A percentile compares a stretch with the other conserved stretches of the same genome.
Evolutionary conservation across 2,888 invertebrate genomes (phyloP).

Genomic region (Melipona beecheii): DNA sequence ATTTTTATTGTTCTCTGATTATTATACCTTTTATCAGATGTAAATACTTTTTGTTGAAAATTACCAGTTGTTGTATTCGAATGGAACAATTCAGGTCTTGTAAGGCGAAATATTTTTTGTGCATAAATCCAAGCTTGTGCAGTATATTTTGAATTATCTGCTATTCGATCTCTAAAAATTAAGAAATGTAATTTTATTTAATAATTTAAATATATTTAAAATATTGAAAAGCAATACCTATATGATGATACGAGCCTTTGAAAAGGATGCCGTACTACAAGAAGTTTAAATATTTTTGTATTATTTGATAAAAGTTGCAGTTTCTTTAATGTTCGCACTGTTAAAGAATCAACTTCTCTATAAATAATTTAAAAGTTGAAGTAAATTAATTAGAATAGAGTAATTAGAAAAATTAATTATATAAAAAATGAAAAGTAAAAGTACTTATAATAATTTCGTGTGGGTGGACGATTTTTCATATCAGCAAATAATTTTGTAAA

Average conservation of each 20-base stretch:
- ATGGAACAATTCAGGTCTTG: conserved; percentile 79
- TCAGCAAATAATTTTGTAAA: conserved; percentile 81
- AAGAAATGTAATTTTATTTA: background rate
- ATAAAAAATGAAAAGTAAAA: conserved; percentile 4
- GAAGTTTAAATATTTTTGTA: conserved; percentile 75
- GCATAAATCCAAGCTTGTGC: conserved; percentile 81
- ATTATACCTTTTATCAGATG: conserved; percentile 74
- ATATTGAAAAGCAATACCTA: conserved; percentile 70
- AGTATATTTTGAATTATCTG: conserved; percentile 81
- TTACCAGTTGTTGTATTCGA: conserved; percentile 70
- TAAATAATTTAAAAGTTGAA: conserved; percentile 47
- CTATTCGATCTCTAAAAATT: conserved; percentile 78
- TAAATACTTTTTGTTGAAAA: conserved; percentile 75
- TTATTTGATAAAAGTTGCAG: conserved; percentile 70
- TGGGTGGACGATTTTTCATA: conserved; percentile 70
- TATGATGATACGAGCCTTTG: conserved; percentile 82
- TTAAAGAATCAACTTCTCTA: conserved; percentile 77
- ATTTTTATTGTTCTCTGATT: background rate
- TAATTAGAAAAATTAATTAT: background rate
- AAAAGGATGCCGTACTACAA: conserved; percentile 82
- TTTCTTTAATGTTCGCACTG: conserved; percentile 70
- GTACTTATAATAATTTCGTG: conserved; percentile 78
- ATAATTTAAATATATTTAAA: background rate
- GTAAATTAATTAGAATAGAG: too few species aligned
- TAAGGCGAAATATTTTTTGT: conserved; percentile 80